These are phyloP conservation scores for Gastracanthus pulcherrimus DNA, from an alignment of 2,888 invertebrate species.

Conservation along the genomic window DNA sequence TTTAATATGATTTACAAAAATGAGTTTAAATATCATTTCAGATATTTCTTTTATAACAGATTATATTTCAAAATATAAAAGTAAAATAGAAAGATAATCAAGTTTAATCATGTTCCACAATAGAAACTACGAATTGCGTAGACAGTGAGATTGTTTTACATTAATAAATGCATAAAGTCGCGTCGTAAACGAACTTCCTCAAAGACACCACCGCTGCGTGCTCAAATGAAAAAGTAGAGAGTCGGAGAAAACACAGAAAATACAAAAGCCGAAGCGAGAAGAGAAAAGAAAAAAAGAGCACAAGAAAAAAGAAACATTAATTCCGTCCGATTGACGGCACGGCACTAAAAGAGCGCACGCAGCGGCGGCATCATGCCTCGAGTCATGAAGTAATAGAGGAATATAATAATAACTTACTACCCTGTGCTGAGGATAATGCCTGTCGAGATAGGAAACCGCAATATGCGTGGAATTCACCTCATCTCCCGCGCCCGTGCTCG, in stretches of 20 bases:
- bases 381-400: slow-evolving; percentile 42
- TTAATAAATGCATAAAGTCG: neutral
- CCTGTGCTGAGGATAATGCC: slow-evolving; percentile 73
- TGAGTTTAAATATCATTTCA: too few relatives aligned
- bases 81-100: too few relatives aligned
- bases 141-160: too few relatives aligned
- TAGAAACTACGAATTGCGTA: too few relatives aligned
- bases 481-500: slow-evolving; percentile 79
- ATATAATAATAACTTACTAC: slow-evolving; percentile 63
- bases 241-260: neutral
- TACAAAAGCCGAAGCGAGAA: neutral
- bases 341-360: slow-evolving; percentile 7
- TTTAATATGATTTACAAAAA: too few relatives aligned
- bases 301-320: slow-evolving; percentile 44
- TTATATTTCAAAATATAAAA: too few relatives aligned
- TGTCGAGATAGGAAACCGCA: slow-evolving; percentile 78
- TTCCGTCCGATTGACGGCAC: slow-evolving; percentile 54
- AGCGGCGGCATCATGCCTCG: neutral
- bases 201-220: neutral
- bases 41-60: too few relatives aligned
- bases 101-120: too few relatives aligned
- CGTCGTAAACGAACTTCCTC: too few relatives aligned
- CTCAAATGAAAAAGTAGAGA: neutral
- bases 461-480: slow-evolving; percentile 77
- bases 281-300: too few relatives aligned